Conservation (phyloP, 2,888 invertebrate species). For the Temnothorax rugatulus region DNA sequence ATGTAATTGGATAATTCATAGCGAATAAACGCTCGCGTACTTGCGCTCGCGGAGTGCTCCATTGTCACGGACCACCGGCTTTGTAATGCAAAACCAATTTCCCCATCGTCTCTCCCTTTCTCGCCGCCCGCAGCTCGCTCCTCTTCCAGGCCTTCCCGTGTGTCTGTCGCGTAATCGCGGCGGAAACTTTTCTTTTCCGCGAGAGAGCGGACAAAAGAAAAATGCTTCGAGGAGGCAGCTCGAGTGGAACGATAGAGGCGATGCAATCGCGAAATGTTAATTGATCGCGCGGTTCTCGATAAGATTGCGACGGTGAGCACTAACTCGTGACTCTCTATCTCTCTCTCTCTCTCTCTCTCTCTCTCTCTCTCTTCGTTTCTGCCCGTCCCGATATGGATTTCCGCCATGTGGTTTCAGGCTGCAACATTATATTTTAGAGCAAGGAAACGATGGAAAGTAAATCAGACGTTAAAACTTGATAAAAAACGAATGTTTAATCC, state of each 20-base stretch:
- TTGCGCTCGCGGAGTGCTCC: constrained; percentile 63
- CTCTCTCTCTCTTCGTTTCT: no score
- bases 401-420: background rate
- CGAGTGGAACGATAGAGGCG: constrained; percentile 32
- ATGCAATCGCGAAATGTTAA: constrained; percentile 61
- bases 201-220: constrained; percentile 18
- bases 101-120: constrained; percentile 21
- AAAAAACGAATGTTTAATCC: background rate
- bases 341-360: background rate
- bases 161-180: constrained; percentile 39
- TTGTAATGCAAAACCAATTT: constrained; percentile 78
- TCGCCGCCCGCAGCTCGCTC: background rate
- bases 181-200: constrained; percentile 48
- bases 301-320: constrained; percentile 52
- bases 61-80: constrained; percentile 72
- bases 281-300: constrained; percentile 59
- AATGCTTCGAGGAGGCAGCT: background rate
- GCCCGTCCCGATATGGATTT: constrained; percentile 1
- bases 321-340: background rate
- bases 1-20: constrained; percentile 75
- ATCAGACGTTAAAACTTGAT: constrained; percentile 29
- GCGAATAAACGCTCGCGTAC: constrained; percentile 67
- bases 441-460: background rate
- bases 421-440: background rate
- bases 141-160: background rate